Evolutionary conservation across 2,888 invertebrate species (phyloP).

Genomic region (Eristalis intricaria): DNA sequence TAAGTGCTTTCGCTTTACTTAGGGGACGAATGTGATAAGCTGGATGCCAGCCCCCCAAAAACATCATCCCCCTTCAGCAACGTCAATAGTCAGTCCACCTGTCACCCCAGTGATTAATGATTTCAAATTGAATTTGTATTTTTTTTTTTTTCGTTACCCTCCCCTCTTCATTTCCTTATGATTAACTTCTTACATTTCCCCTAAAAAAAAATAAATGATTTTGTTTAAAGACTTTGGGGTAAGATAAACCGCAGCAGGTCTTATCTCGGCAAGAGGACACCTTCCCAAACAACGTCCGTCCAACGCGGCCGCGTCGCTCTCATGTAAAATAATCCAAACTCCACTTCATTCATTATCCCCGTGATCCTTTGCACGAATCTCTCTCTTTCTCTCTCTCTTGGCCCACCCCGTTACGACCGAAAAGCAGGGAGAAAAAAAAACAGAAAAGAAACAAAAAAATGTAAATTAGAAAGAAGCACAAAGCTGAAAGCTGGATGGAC

Average conservation of each 20-base stretch:
- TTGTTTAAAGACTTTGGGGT: slow-evolving; percentile 28
- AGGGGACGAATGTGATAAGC: no score
- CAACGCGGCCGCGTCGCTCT: background rate
- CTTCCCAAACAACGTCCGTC: slow-evolving; percentile 32
- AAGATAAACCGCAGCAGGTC: slow-evolving; percentile 33
- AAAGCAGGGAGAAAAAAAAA: slow-evolving; percentile 37
- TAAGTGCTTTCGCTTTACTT: no score
- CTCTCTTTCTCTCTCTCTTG: background rate
- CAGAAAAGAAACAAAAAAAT: slow-evolving; percentile 32
- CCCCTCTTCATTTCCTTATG: slow-evolving; percentile 8
- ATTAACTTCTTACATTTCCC: slow-evolving; percentile 46
- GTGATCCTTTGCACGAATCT: slow-evolving; percentile 28
- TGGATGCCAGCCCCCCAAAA: background rate
- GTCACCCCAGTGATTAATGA: slow-evolving; percentile 69
- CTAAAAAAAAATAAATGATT: slow-evolving; percentile 6
- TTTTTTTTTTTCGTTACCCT: slow-evolving; percentile 1
- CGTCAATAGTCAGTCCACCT: slow-evolving; percentile 53
- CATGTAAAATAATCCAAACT: slow-evolving; percentile 42
- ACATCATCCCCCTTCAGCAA: background rate
- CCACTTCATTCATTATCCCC: slow-evolving; percentile 19
- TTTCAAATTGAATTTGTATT: slow-evolving; percentile 62
- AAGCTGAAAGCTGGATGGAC: background rate
- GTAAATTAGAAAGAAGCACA: slow-evolving; percentile 48
- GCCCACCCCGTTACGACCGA: background rate
- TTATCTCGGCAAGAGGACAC: slow-evolving; percentile 64